These are phyloP conservation scores for Vanessa tameamea DNA, from an alignment of 1,140 invertebrate species.

Conservation along the genomic window DNA sequence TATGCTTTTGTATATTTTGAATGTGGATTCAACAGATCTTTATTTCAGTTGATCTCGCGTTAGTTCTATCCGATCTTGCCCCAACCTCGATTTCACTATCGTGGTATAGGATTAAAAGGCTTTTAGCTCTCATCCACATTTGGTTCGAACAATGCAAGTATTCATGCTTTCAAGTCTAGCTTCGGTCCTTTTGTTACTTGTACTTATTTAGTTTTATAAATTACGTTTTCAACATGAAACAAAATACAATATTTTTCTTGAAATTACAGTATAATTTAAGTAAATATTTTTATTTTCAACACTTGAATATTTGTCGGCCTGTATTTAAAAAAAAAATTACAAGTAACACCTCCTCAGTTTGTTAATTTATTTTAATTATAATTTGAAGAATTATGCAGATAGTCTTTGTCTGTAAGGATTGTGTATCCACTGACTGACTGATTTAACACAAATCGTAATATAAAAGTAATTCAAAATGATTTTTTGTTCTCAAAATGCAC, in stretches of 20 bases:
- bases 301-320: too few species aligned
- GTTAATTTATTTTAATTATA: too few species aligned
- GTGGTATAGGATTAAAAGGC: constrained; percentile 6
- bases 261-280: neutral
- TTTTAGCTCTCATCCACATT: constrained; percentile 5
- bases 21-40: neutral
- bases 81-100: constrained; percentile 7
- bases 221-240: neutral
- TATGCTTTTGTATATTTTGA: neutral
- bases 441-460: too few species aligned
- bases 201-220: neutral
- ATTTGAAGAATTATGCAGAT: too few species aligned
- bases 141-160: neutral
- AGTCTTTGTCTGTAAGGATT: too few species aligned
- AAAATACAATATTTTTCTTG: neutral
- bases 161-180: constrained; percentile 11
- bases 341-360: too few species aligned
- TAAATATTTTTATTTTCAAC: too few species aligned
- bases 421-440: too few species aligned
- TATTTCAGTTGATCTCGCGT: neutral
- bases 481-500: too few species aligned
- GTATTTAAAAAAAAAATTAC: too few species aligned
- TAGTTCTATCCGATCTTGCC: constrained; percentile 2
- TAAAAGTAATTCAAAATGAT: too few species aligned
- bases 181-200: neutral